These are phyloP conservation scores for Neuroscelio doddi DNA, from an alignment of 2,888 invertebrate genomes.

Conservation along the genomic window DNA sequence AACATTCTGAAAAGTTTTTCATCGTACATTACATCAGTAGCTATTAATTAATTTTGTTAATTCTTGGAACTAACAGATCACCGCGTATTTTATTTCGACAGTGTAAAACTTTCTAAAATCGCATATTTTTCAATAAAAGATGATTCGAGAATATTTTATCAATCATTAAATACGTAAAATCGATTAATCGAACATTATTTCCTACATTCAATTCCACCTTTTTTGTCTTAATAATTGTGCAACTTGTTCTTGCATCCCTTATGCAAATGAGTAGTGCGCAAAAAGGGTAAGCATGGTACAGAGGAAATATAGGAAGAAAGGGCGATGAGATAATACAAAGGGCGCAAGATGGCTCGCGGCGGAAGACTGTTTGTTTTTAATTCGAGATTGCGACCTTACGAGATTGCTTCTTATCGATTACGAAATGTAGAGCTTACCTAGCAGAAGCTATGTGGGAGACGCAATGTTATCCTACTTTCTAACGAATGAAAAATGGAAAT, in stretches of 20 bases:
- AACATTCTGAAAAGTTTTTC: too few relatives aligned
- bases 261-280: slow-evolving; percentile 51
- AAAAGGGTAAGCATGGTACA: slow-evolving; percentile 28
- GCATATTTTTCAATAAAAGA: too few relatives aligned
- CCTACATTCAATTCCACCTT: slow-evolving; percentile 26
- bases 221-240: slow-evolving; percentile 38
- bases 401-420: slow-evolving; percentile 45
- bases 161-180: too few relatives aligned
- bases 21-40: too few relatives aligned
- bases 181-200: slow-evolving; percentile 31
- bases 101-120: too few relatives aligned
- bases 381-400: slow-evolving; percentile 47
- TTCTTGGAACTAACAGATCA: too few relatives aligned
- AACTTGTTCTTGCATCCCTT: slow-evolving; percentile 45
- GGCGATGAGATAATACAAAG: slow-evolving; percentile 41
- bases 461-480: slow-evolving; percentile 13
- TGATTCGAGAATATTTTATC: too few relatives aligned
- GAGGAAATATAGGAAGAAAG: slow-evolving; percentile 42
- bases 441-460: slow-evolving; percentile 16
- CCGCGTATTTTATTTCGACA: too few relatives aligned
- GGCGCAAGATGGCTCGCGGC: slow-evolving; percentile 42
- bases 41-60: too few relatives aligned
- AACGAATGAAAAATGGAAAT: slow-evolving; percentile 10
- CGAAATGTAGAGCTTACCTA: slow-evolving; percentile 21
- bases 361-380: slow-evolving; percentile 47